Evolutionary conservation across 2,113 vertebrate genomes (phyloP).

Genomic region (Caranx ignobilis): DNA sequence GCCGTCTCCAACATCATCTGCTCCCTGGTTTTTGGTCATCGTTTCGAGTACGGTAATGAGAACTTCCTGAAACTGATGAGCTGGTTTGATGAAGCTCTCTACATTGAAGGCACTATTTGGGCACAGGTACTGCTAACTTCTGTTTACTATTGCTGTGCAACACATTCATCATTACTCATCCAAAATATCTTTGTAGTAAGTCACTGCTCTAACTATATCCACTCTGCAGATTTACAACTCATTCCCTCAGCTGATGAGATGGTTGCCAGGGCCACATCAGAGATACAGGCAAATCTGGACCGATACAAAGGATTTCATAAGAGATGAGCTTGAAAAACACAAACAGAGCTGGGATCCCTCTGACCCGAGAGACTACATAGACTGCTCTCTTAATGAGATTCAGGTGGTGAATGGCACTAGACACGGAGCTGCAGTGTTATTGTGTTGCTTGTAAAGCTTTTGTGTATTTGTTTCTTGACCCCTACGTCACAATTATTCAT

Average conservation of each 20-base stretch:
- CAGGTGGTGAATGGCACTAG: conserved; percentile 73
- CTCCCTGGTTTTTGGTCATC: conserved; percentile 85
- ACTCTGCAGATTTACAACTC: conserved; percentile 74
- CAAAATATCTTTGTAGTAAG: too few species aligned
- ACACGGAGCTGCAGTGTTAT: too few species aligned
- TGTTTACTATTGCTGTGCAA: too few species aligned
- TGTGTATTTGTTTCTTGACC: too few species aligned
- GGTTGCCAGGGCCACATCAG: conserved; percentile 84
- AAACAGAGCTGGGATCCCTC: conserved; percentile 80
- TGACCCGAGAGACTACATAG: conserved; percentile 82
- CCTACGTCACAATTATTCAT: too few species aligned
- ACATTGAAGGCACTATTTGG: conserved; percentile 71
- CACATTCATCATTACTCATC: too few species aligned
- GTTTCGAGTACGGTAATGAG: conserved; percentile 85
- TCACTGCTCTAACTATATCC: background rate
- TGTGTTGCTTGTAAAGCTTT: too few species aligned
- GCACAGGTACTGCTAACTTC: conserved; percentile 70
- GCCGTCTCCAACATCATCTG: conserved; percentile 89
- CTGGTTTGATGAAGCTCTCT: conserved; percentile 48
- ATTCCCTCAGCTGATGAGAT: conserved; percentile 79
- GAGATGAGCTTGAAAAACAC: conserved; percentile 74
- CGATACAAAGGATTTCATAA: conserved; percentile 62
- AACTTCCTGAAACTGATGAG: conserved; percentile 82
- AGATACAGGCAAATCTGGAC: conserved; percentile 45
- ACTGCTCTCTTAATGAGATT: conserved; percentile 86